Conservation (phyloP, 1,140 invertebrate genomes). For the Pseudoatta argentina region DNA sequence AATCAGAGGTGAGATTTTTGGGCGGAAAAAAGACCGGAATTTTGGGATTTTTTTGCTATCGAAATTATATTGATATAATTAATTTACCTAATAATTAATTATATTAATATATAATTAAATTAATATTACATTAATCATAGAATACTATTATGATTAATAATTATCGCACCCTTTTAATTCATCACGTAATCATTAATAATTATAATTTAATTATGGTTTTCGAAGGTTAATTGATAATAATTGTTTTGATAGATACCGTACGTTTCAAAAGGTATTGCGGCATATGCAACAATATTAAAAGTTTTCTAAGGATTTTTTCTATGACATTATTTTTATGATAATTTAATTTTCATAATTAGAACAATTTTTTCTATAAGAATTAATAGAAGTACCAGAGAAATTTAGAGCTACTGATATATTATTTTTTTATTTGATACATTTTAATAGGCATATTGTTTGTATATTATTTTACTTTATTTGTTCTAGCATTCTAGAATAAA, state of each 20-base stretch:
- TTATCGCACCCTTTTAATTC: too few relatives aligned
- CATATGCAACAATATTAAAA: not conserved
- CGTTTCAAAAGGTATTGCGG: not conserved
- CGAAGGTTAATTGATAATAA: not conserved
- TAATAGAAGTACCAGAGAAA: not conserved
- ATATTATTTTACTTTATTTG: not conserved
- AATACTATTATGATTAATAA: not conserved
- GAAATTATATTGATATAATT: not conserved
- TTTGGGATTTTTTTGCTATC: not conserved
- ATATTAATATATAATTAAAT: conserved; percentile 15
- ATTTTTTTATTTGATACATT: not conserved
- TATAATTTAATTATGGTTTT: not conserved
- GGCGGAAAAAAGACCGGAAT: not conserved
- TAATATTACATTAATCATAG: not conserved
- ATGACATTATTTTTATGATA: not conserved
- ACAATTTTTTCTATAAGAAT: not conserved
- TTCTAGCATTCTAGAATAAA: not conserved
- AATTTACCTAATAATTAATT: not conserved
- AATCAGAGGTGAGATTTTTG: not conserved
- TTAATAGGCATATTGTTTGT: not conserved
- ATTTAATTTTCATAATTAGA: not conserved
- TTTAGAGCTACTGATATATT: not conserved
- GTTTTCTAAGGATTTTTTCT: not conserved
- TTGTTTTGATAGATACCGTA: not conserved
- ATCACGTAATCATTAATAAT: not conserved